Conservation (phyloP, 2,888 invertebrate species). For the Platycnemis pennipes region DNA sequence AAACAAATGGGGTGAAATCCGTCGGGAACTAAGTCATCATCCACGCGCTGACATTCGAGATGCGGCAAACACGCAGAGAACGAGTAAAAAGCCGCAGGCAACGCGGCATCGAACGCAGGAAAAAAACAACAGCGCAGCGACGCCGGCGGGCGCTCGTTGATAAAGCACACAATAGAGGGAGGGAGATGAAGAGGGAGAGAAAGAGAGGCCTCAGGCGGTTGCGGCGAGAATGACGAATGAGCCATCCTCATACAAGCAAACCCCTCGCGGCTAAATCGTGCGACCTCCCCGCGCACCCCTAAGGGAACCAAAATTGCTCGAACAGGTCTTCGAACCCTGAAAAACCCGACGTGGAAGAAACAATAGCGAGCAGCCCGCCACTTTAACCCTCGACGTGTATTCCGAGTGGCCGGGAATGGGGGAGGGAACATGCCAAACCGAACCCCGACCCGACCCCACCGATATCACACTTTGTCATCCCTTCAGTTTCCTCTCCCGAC, state of each 20-base stretch:
- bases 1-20: not conserved
- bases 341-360: slow-evolving; percentile 53
- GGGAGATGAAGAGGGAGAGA: not conserved
- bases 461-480: slow-evolving; percentile 31
- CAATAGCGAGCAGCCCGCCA: slow-evolving; percentile 57
- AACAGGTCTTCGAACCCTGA: not conserved
- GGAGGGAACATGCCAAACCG: slow-evolving; percentile 17
- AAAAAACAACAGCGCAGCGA: not conserved
- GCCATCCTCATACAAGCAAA: slow-evolving; percentile 45
- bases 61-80: not conserved
- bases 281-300: not conserved
- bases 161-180: slow-evolving; percentile 35
- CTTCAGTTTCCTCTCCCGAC: slow-evolving; percentile 1
- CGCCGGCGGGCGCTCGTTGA: not conserved
- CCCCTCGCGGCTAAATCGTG: slow-evolving; percentile 48
- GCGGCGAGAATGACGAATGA: slow-evolving; percentile 60
- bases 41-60: not conserved
- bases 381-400: slow-evolving; percentile 36
- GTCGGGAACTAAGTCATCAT: not conserved
- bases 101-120: not conserved
- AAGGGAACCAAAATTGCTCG: slow-evolving; percentile 50
- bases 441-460: not conserved
- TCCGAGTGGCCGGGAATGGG: slow-evolving; percentile 30
- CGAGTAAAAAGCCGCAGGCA: not conserved
- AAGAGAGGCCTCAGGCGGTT: not conserved